phyloP scores from a whole-genome alignment of 2,888 invertebrate species.

The Gryllus longicercus region DNA sequence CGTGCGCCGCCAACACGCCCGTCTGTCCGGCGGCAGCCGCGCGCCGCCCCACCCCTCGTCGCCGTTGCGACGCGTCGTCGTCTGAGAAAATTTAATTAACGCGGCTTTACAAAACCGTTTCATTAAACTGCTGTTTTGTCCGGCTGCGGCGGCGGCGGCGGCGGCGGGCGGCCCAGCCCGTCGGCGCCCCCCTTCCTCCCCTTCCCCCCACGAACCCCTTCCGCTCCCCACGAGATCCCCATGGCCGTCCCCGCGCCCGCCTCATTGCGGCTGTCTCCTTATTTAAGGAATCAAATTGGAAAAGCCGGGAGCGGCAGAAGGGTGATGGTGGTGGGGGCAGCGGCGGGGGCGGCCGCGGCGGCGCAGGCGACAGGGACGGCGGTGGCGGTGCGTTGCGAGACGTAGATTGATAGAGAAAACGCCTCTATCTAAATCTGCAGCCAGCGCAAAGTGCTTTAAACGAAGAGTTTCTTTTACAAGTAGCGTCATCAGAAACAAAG shows the following conservation, averaged over 20 bases:
- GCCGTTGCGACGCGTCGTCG: neutral
- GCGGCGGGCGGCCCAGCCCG: too few relatives aligned
- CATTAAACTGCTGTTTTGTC: constrained; percentile 17
- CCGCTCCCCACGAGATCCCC: too few relatives aligned
- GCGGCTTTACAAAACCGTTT: constrained; percentile 11
- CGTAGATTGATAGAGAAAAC: constrained; percentile 8
- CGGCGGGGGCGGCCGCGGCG: too few relatives aligned
- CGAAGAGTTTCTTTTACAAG: constrained; percentile 17
- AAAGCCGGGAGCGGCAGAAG: neutral
- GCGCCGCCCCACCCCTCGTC: neutral
- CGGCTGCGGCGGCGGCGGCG: neutral
- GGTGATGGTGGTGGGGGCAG: too few relatives aligned
- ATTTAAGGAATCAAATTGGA: constrained; percentile 17
- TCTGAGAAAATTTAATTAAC: constrained; percentile 17
- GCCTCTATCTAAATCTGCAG: constrained; percentile 2
- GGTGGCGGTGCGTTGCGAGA: neutral
- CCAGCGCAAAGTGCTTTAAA: constrained; percentile 8
- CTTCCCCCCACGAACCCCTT: too few relatives aligned
- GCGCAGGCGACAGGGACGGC: too few relatives aligned
- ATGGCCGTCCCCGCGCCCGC: neutral
- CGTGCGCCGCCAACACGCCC: neutral
- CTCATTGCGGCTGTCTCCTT: constrained; percentile 17
- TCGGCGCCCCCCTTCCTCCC: too few relatives aligned
- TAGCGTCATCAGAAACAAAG: constrained; percentile 17
- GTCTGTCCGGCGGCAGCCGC: neutral